Conservation (phyloP, 2,888 invertebrate genomes). For the Chymomyza procnemis region DNA sequence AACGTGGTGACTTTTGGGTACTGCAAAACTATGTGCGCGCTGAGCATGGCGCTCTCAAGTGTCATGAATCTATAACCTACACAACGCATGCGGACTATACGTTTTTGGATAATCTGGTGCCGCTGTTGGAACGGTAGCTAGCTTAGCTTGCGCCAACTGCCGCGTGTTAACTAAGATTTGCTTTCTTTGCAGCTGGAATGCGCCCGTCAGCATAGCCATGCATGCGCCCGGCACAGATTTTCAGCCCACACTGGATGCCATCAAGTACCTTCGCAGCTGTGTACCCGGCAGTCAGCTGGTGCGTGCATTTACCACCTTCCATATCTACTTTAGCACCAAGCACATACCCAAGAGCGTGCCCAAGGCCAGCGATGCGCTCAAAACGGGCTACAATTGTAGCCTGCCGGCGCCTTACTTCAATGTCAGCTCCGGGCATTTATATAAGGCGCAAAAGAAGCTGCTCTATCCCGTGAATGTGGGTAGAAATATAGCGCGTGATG, state of each 20-base stretch:
- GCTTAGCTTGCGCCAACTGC: too few relatives aligned
- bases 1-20: constrained; percentile 92
- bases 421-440: constrained; percentile 83
- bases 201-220: constrained; percentile 91
- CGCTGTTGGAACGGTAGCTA: constrained; percentile 87
- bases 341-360: constrained; percentile 89
- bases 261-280: constrained; percentile 89
- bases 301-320: constrained; percentile 90
- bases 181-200: constrained; percentile 84
- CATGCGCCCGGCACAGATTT: constrained; percentile 93
- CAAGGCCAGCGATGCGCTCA: constrained; percentile 82
- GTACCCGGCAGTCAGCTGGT: constrained; percentile 84
- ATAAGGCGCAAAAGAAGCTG: constrained; percentile 88
- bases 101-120: constrained; percentile 92
- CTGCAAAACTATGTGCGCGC: constrained; percentile 91
- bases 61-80: constrained; percentile 92
- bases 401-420: constrained; percentile 84
- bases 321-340: constrained; percentile 91
- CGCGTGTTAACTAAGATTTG: too few relatives aligned
- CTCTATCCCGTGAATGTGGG: constrained; percentile 94
- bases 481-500: constrained; percentile 91
- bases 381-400: constrained; percentile 86
- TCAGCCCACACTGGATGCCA: constrained; percentile 86
- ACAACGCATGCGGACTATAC: constrained; percentile 95
- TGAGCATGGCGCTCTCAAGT: constrained; percentile 83